Evolutionary conservation across 2,113 vertebrate genomes (phyloP), one percentile per base, ranked within the genome.

Genomic region (Callipepla californica): DNA sequence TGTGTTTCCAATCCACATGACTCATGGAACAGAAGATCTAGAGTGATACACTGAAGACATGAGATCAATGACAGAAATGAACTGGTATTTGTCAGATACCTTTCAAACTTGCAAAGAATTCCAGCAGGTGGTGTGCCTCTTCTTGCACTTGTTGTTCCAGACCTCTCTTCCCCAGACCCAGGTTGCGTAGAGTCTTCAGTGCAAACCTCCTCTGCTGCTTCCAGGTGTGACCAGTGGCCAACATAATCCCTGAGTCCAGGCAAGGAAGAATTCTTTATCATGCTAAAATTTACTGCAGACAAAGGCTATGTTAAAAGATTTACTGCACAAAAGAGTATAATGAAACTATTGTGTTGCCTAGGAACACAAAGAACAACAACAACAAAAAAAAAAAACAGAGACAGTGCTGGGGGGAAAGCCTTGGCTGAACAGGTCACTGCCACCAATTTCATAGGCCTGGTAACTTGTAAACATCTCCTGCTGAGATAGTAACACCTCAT

Each of bases 151-250:
- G 90, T 11, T 85, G 38, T 57, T 97, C 96, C 69, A 98, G 75
- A 7, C 72, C 92, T 79, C 69, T 97, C 70, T 93, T 97, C 44
- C 97, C 97, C 48, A 96, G 82, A 58, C 97, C 97, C 48, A 98
- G 94, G 73, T 51, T 94, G 13, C 95, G 55, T 6, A 98, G 87
- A 10, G 82, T 93, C 21, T 19, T 93, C 72, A 97, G 44, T 3
- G 97, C 97, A 95, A 97, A 97, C 15, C 72, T 86, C 13, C 98
- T 96, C 90, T 98, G 97, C 67, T 95, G 94, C 81, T 91, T 83
- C 96, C 97, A 97, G 7, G 87, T 97, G 51, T 95, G 96, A 13
- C 97, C 97, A n/a, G 91, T 97, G 78, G 97, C 97, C 91, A 97
- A 73, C 93, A 96, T 94, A 85, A 98, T 79, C 11, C 97, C 96